Evolutionary conservation across 1,140 invertebrate species (phyloP), one percentile per base, ranked within the genome.

Genomic region (Pantala flavescens): DNA sequence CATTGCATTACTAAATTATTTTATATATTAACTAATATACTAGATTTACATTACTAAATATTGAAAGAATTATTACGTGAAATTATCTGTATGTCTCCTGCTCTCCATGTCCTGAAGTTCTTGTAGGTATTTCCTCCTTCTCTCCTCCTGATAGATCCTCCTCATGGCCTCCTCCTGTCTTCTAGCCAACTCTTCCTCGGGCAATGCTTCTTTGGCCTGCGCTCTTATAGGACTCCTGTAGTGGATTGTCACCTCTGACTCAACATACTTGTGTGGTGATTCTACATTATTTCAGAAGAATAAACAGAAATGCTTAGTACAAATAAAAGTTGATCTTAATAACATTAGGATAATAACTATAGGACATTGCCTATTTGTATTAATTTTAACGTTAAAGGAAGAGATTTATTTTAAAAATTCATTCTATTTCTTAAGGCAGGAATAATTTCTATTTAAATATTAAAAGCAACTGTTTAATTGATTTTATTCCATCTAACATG

Each of bases 171-270:
- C 92, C 55, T 94, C 93, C 84, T 96, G 94, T 76, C 91, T 87
- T 76, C 89, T 85, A 36, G 91, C 89, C 76, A 96, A 84, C 81
- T 96, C 94, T 79, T 93, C 90, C 82, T 95, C 93, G 0, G 78
- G 75, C 78, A 90, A 90, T 78, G 89, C 85, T 76, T 92, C 91
- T 81, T 95, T 91, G 74, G 93, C 90, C 81, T 94, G 92, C 79
- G 91, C 88, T 76, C 93, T 86, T 74, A 96, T 89, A 63, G 94
- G 94, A 71, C 89, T 92, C 80, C 90, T 88, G 87, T 95, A 97
- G 83, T 96, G 94, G 81, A 97, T 94, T 80, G 94, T 97, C 79
- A 97, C 94, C 84, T 96, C 92, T 79, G 92, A 90, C 84, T 95
- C 93, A 79, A 93, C 90, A 86, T 95, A 97, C 78, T 91, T 90